Percentiles rank a stretch among this genome's conserved stretches.
Conservation (phyloP, 2,888 invertebrate genomes). For the Tinea trinotella region DNA sequence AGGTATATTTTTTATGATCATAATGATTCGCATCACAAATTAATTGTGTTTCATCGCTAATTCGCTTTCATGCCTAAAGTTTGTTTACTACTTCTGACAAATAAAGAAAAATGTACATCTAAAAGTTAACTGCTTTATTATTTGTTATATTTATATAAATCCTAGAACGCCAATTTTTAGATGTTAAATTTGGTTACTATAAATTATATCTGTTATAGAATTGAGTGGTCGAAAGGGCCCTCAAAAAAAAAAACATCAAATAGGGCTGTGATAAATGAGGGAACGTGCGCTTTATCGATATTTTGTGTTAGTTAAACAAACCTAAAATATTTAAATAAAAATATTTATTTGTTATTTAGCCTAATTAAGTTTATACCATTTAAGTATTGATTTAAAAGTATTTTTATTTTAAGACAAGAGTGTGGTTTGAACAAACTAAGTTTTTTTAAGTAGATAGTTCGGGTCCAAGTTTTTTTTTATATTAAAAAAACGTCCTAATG, state of each 20-base stretch:
- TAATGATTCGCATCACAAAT: too few relatives aligned
- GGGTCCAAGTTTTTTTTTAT: neutral
- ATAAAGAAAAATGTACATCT: too few relatives aligned
- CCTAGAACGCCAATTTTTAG: neutral
- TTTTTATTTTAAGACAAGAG: slow-evolving; percentile 11
- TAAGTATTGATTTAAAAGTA: slow-evolving; percentile 15
- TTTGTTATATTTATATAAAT: too few relatives aligned
- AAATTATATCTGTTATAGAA: neutral
- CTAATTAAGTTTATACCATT: slow-evolving; percentile 7
- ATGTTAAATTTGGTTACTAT: neutral
- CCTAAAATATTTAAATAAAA: too few relatives aligned
- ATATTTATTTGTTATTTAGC: slow-evolving; percentile 12
- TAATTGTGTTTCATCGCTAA: too few relatives aligned
- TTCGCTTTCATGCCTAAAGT: too few relatives aligned
- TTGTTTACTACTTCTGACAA: too few relatives aligned
- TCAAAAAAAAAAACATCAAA: slow-evolving; percentile 42
- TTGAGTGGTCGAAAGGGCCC: neutral
- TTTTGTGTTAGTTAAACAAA: too few relatives aligned
- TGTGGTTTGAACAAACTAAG: slow-evolving; percentile 3
- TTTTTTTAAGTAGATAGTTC: neutral
- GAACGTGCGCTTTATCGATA: slow-evolving; percentile 5
- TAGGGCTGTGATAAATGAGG: slow-evolving; percentile 57
- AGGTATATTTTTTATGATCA: too few relatives aligned
- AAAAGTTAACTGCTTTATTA: too few relatives aligned
- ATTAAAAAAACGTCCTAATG: neutral